These are phyloP conservation scores for Eristalinus aeneus DNA, from an alignment of 2,888 invertebrate species.

Conservation along the genomic window DNA sequence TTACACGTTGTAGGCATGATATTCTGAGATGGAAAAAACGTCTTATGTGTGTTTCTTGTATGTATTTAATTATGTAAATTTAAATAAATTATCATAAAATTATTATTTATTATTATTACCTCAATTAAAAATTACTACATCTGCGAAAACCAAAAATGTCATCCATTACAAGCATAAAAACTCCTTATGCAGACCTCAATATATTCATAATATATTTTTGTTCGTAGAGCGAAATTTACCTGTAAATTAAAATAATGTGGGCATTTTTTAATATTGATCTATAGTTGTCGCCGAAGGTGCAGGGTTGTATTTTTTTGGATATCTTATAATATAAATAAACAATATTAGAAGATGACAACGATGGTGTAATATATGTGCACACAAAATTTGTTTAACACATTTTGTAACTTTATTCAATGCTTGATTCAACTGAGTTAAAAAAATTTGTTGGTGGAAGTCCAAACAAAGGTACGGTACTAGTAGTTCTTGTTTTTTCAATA, in stretches of 20 bases:
- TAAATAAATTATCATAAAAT: too few relatives aligned
- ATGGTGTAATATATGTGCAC: background rate
- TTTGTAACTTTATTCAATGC: background rate
- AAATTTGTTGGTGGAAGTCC: too few relatives aligned
- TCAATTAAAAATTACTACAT: too few relatives aligned
- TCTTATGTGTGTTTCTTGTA: too few relatives aligned
- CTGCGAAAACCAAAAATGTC: background rate
- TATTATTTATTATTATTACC: too few relatives aligned
- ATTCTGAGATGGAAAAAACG: too few relatives aligned
- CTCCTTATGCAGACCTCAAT: background rate
- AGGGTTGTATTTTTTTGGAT: constrained; percentile 10
- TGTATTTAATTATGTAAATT: too few relatives aligned
- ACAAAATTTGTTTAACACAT: background rate
- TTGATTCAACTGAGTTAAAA: too few relatives aligned
- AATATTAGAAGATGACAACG: constrained; percentile 3
- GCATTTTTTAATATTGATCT: background rate
- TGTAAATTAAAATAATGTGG: background rate
- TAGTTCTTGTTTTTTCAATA: too few relatives aligned
- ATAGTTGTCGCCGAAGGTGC: background rate
- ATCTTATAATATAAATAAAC: constrained; percentile 32
- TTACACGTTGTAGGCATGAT: background rate
- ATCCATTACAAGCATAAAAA: too few relatives aligned
- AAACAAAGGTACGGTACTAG: background rate
- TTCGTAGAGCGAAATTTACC: constrained; percentile 10
- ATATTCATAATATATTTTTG: background rate